These are phyloP conservation scores for Hipparchia sbordonii DNA, from an alignment of 2,888 invertebrate species.

Conservation along the genomic window DNA sequence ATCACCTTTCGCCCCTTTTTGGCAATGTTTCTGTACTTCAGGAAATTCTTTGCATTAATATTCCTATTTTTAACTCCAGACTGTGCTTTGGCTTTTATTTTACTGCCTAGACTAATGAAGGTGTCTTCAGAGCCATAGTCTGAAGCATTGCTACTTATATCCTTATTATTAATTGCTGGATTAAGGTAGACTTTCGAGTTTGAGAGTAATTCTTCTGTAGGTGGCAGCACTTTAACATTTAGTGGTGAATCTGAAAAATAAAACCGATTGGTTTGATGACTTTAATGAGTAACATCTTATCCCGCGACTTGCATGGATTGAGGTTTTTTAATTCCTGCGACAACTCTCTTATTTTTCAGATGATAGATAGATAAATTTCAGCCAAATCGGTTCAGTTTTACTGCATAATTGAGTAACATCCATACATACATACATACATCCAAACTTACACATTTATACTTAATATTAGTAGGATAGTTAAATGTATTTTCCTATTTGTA, in stretches of 20 bases:
- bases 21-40: conserved; percentile 66
- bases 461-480: too few relatives aligned
- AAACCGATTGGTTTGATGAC: not conserved
- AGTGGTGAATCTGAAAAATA: conserved; percentile 58
- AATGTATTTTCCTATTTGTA: too few relatives aligned
- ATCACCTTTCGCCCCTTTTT: conserved; percentile 61
- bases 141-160: conserved; percentile 71
- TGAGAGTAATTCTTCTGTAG: conserved; percentile 66
- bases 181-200: conserved; percentile 49
- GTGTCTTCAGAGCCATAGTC: conserved; percentile 80
- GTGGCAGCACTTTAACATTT: conserved; percentile 64
- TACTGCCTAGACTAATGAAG: conserved; percentile 75
- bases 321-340: too few relatives aligned
- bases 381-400: too few relatives aligned
- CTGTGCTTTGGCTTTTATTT: conserved; percentile 80
- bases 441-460: too few relatives aligned
- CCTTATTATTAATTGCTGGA: conserved; percentile 53
- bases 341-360: too few relatives aligned
- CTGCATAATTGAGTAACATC: too few relatives aligned
- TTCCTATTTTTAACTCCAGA: conserved; percentile 60
- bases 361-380: too few relatives aligned
- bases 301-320: too few relatives aligned
- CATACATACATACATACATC: too few relatives aligned
- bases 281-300: too few relatives aligned
- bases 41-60: conserved; percentile 58